Evolutionary conservation across 2,797 vertebrate genomes (phyloP).

Genomic region (Syncerus caffer): DNA sequence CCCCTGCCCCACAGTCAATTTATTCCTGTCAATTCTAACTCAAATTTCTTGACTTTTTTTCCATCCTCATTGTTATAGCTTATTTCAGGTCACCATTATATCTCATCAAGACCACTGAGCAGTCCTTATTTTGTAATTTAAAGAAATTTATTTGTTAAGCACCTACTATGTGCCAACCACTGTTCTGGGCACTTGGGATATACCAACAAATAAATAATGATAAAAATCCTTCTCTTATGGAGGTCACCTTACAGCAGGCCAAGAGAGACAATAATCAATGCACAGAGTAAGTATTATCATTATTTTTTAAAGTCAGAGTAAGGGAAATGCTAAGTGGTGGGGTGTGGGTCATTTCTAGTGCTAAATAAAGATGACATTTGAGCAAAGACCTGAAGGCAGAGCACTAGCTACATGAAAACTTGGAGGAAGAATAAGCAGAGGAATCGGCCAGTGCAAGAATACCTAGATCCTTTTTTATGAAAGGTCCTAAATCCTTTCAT

Average conservation of each 20-base stretch:
- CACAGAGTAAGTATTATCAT: neutral
- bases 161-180: neutral
- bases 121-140: neutral
- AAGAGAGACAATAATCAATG: neutral
- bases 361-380: neutral
- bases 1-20: neutral
- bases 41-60: neutral
- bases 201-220: neutral
- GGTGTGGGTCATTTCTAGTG: neutral
- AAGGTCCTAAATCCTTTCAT: neutral
- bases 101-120: neutral
- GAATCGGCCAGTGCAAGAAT: neutral
- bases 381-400: neutral
- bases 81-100: neutral
- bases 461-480: too few relatives aligned
- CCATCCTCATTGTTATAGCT: neutral
- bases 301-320: neutral
- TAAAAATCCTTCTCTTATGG: neutral
- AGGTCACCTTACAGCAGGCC: neutral
- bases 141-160: neutral
- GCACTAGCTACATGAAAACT: neutral
- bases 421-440: neutral
- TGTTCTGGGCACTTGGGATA: neutral
- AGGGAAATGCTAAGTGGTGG: neutral
- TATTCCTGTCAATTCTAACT: neutral